Evolutionary conservation across 2,797 vertebrate species (phyloP).

Genomic region (Cryptoprocta ferox): DNA sequence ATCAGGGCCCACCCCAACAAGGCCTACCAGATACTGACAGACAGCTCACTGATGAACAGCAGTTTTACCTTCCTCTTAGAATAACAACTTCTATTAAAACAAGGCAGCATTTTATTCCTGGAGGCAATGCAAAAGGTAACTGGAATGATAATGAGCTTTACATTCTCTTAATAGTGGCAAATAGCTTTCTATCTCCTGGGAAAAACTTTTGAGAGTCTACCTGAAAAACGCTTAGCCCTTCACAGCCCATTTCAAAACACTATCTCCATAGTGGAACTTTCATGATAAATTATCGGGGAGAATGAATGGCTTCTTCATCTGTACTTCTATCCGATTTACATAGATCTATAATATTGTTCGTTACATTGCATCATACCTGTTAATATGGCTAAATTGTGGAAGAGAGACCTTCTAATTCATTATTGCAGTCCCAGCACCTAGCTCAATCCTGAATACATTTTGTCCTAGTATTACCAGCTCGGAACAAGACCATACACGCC

Average conservation of each 20-base stretch:
- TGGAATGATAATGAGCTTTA: not conserved
- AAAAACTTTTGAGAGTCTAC: not conserved
- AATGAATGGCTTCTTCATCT: not conserved
- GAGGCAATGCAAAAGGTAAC: slow-evolving; percentile 8
- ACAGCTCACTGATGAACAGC: not conserved
- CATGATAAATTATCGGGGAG: not conserved
- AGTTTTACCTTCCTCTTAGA: not conserved
- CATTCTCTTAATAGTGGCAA: not conserved
- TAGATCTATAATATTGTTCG: not conserved
- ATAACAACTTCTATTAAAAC: not conserved
- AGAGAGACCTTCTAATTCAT: not conserved
- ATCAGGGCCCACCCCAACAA: slow-evolving; percentile 33
- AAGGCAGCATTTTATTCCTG: not conserved
- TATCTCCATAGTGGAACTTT: not conserved
- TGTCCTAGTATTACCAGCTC: not conserved
- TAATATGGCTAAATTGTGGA: not conserved
- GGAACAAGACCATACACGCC: not conserved
- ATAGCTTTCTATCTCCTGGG: not conserved
- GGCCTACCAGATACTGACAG: slow-evolving; percentile 53
- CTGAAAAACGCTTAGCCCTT: not conserved
- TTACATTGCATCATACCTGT: not conserved
- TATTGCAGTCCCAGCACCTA: not conserved
- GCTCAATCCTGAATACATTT: not conserved
- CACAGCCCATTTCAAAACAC: not conserved
- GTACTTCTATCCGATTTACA: not conserved